Base-by-base conservation (phyloP, 2,113 vertebrate species). In the Potamarius usumacintae region DNA sequence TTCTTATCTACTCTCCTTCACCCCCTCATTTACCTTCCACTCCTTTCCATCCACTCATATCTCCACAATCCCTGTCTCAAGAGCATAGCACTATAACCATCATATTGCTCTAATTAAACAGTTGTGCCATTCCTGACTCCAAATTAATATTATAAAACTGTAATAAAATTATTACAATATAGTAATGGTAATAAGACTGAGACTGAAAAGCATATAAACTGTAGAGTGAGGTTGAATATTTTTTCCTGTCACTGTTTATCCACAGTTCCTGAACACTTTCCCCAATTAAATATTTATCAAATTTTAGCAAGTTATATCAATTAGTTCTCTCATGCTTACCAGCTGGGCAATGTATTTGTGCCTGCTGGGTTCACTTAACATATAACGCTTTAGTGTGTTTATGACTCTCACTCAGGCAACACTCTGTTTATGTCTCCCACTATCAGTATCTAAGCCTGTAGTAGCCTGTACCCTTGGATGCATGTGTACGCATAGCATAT, bases 51-150 rank as follows among this genome's bases (percentile, higher is more conserved):
- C 27, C 72, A 84, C 77, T 86, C 62, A 78, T 71, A 34, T 83
- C n/a, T 14, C 72, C 42, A 63, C 48, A 87, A 86, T 79, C 80
- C 85, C 74, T 80, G 74, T 67, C 65, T 67, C 65, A 67, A 69
- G 12, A 15, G n/a, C 67, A 15, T 69, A 15, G 65, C n/a, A n/a
- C n/a, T 30, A 12, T 67, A 10, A 22, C 62, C 25, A 2, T 8
- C 25, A 63, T 63, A 9, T 25, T 63, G 65, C 11, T 27, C n/a
- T 69, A 15, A 69, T 69, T 11, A 30, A 30, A 15, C 11, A 27
- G 7, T 8, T 63, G 8, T 63, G 18, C 2, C 5, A 25, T 27
- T 27, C n/a, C 14, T 67, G n/a, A 67, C 9, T 12, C 11, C 6
- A 27, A 67, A 30, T 27, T 67, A 2, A 14, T 67, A 27, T 67